A percentile compares a stretch with the other conserved stretches of the same genome.
phyloP scores from a whole-genome alignment of 2,113 vertebrate species.

The Passer domesticus region DNA sequence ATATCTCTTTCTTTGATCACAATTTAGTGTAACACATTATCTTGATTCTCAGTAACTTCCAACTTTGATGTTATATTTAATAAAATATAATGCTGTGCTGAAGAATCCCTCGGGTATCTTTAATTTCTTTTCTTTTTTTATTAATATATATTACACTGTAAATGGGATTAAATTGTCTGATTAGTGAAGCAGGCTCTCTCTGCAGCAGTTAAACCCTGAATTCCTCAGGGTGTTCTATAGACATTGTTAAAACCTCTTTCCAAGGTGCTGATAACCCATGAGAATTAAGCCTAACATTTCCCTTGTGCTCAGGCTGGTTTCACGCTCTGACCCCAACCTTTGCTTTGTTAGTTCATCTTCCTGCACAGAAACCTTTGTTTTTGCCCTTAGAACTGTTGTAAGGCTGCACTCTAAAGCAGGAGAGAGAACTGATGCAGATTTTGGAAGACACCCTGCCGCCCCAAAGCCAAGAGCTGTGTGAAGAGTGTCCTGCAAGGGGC shows the following conservation, averaged over 20 bases:
- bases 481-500: background rate
- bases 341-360: background rate
- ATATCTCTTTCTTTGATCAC: conserved; percentile 69
- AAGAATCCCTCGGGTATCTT: conserved; percentile 59
- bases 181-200: conserved; percentile 66
- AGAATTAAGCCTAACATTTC: background rate
- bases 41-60: conserved; percentile 43
- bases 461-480: background rate
- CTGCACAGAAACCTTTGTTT: background rate
- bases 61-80: conserved; percentile 69
- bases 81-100: conserved; percentile 48
- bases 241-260: background rate
- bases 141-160: conserved; percentile 60
- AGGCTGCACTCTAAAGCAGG: background rate
- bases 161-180: conserved; percentile 76
- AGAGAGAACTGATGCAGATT: background rate
- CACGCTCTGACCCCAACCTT: background rate
- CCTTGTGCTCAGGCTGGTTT: background rate
- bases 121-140: conserved; percentile 63
- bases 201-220: conserved; percentile 57
- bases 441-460: background rate
- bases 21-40: conserved; percentile 53
- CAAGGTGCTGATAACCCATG: background rate
- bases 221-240: background rate
- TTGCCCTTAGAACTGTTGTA: background rate